Base-by-base conservation (phyloP, 2,888 invertebrate genomes). In the Drosophila antonietae region DNA sequence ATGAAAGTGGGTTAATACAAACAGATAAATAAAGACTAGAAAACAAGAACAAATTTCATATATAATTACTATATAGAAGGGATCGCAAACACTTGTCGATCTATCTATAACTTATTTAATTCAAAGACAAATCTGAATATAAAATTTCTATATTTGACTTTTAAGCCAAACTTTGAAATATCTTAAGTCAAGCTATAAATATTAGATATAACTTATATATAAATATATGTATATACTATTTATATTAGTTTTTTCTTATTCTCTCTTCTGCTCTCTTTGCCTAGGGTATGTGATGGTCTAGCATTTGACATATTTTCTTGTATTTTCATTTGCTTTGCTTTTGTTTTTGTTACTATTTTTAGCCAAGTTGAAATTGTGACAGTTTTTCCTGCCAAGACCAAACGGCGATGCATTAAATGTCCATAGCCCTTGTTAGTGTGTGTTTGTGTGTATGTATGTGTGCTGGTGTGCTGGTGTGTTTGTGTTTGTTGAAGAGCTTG, bases 281-380 rank as follows among this genome's bases (percentile, higher is more conserved):
- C 8, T 20, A 55, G 66, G 31, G 68, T 49, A 67, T 67, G 3
- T n/a, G 3, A 3, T 3, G 55, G 68, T 56, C 41, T 5, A 20
- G 68, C 35, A 28, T 1, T n/a, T 35, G 15, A 47, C 41, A 20
- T 47, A 41, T 49, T 67, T 66, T 33, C n/a, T 65, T 9, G 3
- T 6, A 23, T 53, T 20, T 15, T 23, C 53, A 53, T 39, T 53
- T 53, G 53, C 3, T 49, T 55, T 63, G 68, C 58, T 43, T 53
- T 55, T 56, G 41, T 39, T 71, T 59, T 62, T 68, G 65, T 68
- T 74, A 71, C 89, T 86, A 86, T 86, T 84, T 89, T 84, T 89
- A 86, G 80, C 78, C 68, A 65, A 79, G 82, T 70, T 80, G 80
- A 89, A 89, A 84, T 89, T 89, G 85, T 86, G 88, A 89, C 89